Evolutionary conservation across 37 sponge, comb jelly and placozoan genomes (phyloP).

Genomic region (Oopsacas minuta): DNA sequence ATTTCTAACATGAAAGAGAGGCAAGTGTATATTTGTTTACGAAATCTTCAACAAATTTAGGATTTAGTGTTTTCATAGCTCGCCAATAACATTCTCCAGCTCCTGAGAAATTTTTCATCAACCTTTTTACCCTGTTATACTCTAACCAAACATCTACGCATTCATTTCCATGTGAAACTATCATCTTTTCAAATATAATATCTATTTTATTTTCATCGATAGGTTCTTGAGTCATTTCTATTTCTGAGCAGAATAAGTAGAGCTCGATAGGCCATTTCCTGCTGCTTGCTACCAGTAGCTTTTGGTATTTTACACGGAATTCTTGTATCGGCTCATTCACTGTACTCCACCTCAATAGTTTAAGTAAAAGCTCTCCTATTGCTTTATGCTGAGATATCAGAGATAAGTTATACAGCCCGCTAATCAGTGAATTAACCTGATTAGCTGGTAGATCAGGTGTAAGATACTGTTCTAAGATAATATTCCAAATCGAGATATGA

Average conservation of each 20-base stretch:
- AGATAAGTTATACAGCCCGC: neutral
- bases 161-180: neutral
- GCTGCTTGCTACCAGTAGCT: neutral
- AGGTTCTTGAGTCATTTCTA: neutral
- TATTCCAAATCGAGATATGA: neutral
- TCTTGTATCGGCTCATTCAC: neutral
- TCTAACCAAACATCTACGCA: neutral
- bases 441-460: neutral
- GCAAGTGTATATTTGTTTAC: neutral
- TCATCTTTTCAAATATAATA: neutral
- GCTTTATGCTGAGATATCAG: neutral
- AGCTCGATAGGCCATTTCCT: neutral
- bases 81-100: neutral
- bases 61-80: neutral
- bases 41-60: neutral
- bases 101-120: neutral
- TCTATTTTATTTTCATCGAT: neutral
- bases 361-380: neutral
- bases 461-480: neutral
- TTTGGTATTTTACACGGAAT: neutral
- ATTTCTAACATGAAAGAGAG: neutral
- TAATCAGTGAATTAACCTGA: neutral
- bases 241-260: neutral
- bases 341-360: neutral
- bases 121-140: neutral